Base-by-base conservation (phyloP, 64 coral and sea anemone genomes). In the Montipora sp. region DNA sequence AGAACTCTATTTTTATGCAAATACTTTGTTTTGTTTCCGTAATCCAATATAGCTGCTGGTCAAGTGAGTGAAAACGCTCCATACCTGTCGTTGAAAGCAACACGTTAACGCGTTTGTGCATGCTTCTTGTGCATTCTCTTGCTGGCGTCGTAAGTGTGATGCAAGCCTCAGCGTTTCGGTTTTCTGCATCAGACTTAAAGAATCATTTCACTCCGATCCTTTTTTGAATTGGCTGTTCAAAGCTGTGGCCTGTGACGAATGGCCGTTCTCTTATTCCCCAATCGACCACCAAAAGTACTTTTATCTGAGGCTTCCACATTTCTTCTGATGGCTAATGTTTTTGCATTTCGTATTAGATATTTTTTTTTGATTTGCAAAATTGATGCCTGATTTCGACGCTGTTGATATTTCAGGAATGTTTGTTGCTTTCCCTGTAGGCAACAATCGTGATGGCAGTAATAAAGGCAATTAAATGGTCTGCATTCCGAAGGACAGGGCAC, bases 371-470 rank as follows among this genome's bases (percentile, higher is more conserved):
- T 5, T 9, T 59, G 48, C 15, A 50, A 78, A 24, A 22, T 24
- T 81, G 21, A 47, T 22, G 51, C 70, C 81, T 91, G 78, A 36
- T n/a, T 69, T 21, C 21, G 63, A 72, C 23, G 78, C 55, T 13
- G 51, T 71, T 23, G 19, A 21, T 7, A 21, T 81, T 73, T 55
- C 27, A 23, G 14, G 16, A 13, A 19, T 8, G 19, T 3, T 70
- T 43, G 8, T 21, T 49, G 7, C 1, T 73, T 87, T 47, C 55
- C 49, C 77, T 77, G 90, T 43, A 98, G 74, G 69, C 95, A 98
- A 19, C 95, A 98, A 27, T 94, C 95, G 21, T 98, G 95, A 53
- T 98, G 95, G 47, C 95, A 98, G 61, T 98, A 98, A 14, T 93
- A 87, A 9, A 94, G 88, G 45, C 95, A 98, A 46, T 94, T 98